Percentiles rank a stretch among this genome's conserved stretches.
Evolutionary conservation across 2,888 invertebrate species (phyloP).

Genomic region (Platycheirus albimanus): DNA sequence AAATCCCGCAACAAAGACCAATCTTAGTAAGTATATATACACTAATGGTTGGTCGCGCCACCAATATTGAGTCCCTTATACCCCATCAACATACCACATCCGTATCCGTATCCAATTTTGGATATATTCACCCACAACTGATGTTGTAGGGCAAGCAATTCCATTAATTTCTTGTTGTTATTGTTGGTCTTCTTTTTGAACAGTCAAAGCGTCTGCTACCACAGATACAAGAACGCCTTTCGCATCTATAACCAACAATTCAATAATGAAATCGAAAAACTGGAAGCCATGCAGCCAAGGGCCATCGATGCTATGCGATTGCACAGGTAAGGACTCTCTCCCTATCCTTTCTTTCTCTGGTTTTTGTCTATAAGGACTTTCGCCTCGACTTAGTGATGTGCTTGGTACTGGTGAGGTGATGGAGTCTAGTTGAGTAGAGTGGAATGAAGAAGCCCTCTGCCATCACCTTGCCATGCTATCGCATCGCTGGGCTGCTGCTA

Average conservation of each 20-base stretch:
- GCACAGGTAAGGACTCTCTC: slow-evolving; percentile 79
- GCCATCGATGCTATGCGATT: slow-evolving; percentile 82
- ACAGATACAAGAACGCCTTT: slow-evolving; percentile 80
- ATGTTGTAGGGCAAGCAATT: slow-evolving; percentile 49
- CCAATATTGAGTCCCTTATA: slow-evolving; percentile 65
- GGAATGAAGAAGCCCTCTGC: not conserved
- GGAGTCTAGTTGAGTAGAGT: no score
- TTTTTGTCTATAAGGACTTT: slow-evolving; percentile 16
- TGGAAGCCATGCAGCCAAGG: slow-evolving; percentile 82
- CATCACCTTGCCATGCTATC: not conserved
- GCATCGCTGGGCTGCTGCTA: slow-evolving; percentile 13
- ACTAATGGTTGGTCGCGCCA: no score
- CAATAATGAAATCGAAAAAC: slow-evolving; percentile 81
- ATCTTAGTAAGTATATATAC: slow-evolving; percentile 79
- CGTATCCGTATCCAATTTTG: slow-evolving; percentile 46
- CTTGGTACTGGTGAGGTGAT: not conserved
- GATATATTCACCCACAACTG: slow-evolving; percentile 52
- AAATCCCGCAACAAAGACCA: slow-evolving; percentile 75
- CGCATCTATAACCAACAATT: slow-evolving; percentile 81
- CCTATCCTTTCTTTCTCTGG: no score
- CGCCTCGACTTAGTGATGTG: slow-evolving; percentile 2
- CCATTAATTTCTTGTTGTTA: slow-evolving; percentile 45
- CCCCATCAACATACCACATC: not conserved
- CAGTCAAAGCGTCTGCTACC: slow-evolving; percentile 80
- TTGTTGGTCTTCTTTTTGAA: slow-evolving; percentile 40